Percentiles rank a stretch among this genome's conserved stretches.
Evolutionary conservation across 2,113 vertebrate species (phyloP).

Genomic region (Solenodon paradoxus): DNA sequence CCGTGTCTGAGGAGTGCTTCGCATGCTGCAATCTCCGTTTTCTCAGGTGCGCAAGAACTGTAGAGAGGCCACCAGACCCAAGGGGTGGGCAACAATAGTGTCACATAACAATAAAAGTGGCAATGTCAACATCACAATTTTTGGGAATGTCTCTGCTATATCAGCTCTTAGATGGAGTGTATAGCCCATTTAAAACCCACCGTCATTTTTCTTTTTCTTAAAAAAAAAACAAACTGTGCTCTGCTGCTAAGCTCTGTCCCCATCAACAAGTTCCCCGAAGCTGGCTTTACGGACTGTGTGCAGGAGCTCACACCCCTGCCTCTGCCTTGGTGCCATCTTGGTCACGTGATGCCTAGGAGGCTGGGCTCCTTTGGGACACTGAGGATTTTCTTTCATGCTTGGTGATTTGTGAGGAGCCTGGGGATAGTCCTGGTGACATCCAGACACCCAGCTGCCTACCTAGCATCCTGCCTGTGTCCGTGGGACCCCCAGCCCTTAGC

Average conservation of each 20-base stretch:
- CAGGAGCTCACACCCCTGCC: not conserved
- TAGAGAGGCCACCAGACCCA: no score
- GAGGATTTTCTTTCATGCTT: not conserved
- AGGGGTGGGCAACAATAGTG: no score
- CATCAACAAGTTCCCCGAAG: rapidly evolving
- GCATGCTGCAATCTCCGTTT: no score
- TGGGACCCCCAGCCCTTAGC: rapidly evolving
- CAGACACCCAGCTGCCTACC: not conserved
- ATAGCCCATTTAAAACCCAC: not conserved
- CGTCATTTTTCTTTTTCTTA: not conserved
- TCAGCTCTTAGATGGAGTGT: not conserved
- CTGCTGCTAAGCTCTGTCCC: not conserved
- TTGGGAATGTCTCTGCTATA: not conserved
- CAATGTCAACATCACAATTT: not conserved
- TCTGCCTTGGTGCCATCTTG: not conserved
- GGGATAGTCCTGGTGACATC: not conserved
- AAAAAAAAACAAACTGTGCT: not conserved
- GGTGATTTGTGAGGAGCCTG: not conserved
- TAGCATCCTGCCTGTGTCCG: not conserved
- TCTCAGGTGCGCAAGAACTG: no score
- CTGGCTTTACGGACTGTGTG: not conserved
- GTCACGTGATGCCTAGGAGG: rapidly evolving
- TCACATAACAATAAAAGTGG: not conserved
- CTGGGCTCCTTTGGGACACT: not conserved
- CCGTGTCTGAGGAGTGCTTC: no score